These are phyloP conservation scores for Corynorhinus townsendii DNA, from an alignment of 2,113 vertebrate species.

Conservation along the genomic window DNA sequence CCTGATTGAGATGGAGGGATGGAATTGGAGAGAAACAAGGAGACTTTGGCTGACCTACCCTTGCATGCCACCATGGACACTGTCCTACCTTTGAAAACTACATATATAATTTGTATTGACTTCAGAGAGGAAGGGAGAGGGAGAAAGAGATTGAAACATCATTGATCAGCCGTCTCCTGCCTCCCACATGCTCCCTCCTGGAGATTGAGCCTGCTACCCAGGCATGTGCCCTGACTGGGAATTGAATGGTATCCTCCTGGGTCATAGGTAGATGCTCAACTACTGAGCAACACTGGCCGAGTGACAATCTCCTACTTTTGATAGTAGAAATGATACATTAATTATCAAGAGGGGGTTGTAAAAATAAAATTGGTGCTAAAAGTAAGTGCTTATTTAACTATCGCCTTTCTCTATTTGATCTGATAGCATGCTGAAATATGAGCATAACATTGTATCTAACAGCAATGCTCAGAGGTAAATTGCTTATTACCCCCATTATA, in stretches of 20 bases:
- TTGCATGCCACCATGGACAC: neutral
- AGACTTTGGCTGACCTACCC: accelerated
- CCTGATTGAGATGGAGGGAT: neutral
- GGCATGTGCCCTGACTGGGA: too few species aligned
- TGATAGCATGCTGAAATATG: neutral
- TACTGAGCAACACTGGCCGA: too few species aligned
- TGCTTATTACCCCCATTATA: neutral
- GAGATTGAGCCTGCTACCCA: too few species aligned
- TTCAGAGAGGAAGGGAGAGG: too few species aligned
- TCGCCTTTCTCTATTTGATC: neutral
- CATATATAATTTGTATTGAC: too few species aligned
- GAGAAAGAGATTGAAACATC: too few species aligned
- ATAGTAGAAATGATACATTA: neutral
- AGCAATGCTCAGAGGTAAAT: neutral
- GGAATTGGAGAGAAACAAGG: neutral
- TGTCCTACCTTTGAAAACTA: neutral
- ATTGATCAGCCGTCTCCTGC: too few species aligned
- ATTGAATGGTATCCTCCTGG: too few species aligned
- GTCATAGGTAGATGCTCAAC: too few species aligned
- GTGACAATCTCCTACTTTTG: neutral
- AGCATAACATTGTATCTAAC: neutral
- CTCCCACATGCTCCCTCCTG: too few species aligned
- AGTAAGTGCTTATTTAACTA: neutral
- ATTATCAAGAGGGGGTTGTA: neutral
- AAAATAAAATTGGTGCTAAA: neutral